Evolutionary conservation across 2,888 invertebrate genomes (phyloP).

Genomic region (Pheosia gnoma): DNA sequence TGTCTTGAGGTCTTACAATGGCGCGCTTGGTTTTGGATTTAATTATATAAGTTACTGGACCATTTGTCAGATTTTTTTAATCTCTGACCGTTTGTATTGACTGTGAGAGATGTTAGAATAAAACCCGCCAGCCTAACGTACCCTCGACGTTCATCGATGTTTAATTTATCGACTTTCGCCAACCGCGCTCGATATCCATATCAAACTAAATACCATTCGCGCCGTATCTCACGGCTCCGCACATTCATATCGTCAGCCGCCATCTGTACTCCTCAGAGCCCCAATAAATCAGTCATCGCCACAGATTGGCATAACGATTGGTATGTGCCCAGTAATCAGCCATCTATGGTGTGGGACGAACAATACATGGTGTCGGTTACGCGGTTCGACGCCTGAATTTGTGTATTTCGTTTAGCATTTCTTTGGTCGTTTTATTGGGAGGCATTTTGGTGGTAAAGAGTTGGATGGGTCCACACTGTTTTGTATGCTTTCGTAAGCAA

Average conservation of each 20-base stretch:
- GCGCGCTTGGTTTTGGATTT: too few species aligned
- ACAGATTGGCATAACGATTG: constrained; percentile 38
- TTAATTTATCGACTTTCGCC: background rate
- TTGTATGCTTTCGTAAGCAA: too few species aligned
- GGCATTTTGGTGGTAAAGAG: too few species aligned
- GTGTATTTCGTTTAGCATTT: constrained; percentile 21
- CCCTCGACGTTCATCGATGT: too few species aligned
- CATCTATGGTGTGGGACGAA: constrained; percentile 62
- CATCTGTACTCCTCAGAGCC: constrained; percentile 25
- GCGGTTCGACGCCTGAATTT: constrained; percentile 20
- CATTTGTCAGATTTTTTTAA: too few species aligned
- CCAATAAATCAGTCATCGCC: constrained; percentile 48
- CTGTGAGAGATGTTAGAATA: too few species aligned
- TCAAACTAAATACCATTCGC: background rate
- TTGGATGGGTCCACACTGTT: too few species aligned
- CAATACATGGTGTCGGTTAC: constrained; percentile 47
- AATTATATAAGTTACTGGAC: too few species aligned
- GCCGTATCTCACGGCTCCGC: background rate
- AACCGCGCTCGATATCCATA: background rate
- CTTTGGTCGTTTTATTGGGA: background rate
- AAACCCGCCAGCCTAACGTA: too few species aligned
- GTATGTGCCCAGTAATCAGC: constrained; percentile 43
- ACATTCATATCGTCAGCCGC: constrained; percentile 26
- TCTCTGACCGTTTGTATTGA: too few species aligned
- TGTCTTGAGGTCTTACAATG: too few species aligned